Conservation (phyloP, 2,113 vertebrate genomes). For the Apodemus speciosus region DNA sequence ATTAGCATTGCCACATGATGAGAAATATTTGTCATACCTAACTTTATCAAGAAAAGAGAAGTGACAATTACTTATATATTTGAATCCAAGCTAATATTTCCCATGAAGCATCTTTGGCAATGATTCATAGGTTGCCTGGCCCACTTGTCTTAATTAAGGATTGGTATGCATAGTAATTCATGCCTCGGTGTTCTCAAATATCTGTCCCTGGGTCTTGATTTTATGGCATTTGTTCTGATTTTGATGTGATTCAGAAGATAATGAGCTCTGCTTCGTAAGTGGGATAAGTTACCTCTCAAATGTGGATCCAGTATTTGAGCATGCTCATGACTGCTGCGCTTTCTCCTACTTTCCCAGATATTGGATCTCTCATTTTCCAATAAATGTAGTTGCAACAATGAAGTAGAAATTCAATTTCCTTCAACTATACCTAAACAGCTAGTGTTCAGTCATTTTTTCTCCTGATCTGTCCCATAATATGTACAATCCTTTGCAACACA, state of each 20-base stretch:
- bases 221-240: not conserved
- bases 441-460: not conserved
- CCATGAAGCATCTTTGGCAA: not conserved
- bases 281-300: not conserved
- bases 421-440: not conserved
- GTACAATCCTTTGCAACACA: not conserved
- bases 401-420: not conserved
- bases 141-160: not conserved
- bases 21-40: slow-evolving; percentile 17
- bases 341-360: not conserved
- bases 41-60: not conserved
- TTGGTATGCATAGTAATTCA: not conserved
- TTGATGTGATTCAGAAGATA: not conserved
- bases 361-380: not conserved
- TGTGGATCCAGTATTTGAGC: not conserved
- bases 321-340: not conserved
- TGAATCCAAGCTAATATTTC: not conserved
- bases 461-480: not conserved
- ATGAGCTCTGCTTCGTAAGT: not conserved
- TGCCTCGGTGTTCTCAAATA: not conserved
- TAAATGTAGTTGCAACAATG: not conserved
- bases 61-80: not conserved
- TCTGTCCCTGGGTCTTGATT: not conserved
- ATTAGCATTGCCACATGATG: not conserved
- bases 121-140: not conserved